Percentiles rank a stretch among this genome's conserved stretches.
Evolutionary conservation across 2,888 invertebrate genomes (phyloP).

Genomic region (Chaitophorus viminalis): DNA sequence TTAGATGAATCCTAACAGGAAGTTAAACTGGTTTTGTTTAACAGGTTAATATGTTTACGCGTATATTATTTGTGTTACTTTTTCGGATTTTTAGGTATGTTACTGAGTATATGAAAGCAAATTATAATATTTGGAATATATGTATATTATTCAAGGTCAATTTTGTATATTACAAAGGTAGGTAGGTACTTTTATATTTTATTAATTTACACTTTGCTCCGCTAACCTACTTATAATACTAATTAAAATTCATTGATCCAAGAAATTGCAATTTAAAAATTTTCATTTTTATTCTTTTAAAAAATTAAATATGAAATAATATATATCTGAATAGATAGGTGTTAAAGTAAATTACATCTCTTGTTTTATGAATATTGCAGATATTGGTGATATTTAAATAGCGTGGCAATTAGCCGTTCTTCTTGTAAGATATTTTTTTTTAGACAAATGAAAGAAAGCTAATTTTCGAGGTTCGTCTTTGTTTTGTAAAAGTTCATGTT

Average conservation of each 20-base stretch:
- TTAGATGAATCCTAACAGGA: conserved; percentile 33
- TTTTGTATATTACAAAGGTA: background rate
- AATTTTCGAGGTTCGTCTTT: background rate
- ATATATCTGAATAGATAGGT: background rate
- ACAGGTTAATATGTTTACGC: conserved; percentile 44
- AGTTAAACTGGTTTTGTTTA: conserved; percentile 56
- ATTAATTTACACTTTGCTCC: conserved; percentile 11
- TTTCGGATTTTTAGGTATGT: background rate
- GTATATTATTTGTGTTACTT: background rate
- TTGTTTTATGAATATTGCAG: conserved; percentile 15
- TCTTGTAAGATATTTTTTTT: conserved; percentile 4
- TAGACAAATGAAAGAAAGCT: conserved; percentile 1
- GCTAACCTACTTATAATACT: conserved; percentile 24
- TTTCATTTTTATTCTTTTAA: background rate
- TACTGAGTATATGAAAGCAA: conserved; percentile 48
- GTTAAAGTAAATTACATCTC: conserved; percentile 2
- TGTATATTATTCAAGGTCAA: conserved; percentile 39
- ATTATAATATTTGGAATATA: conserved; percentile 42
- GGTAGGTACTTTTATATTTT: background rate
- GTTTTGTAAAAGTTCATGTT: background rate
- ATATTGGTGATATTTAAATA: conserved; percentile 10
- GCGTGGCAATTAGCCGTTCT: background rate
- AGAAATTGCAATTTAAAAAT: background rate
- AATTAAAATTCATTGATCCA: background rate
- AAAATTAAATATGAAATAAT: background rate